These are phyloP conservation scores for Trilocha varians DNA, from an alignment of 2,888 invertebrate genomes.

Conservation along the genomic window DNA sequence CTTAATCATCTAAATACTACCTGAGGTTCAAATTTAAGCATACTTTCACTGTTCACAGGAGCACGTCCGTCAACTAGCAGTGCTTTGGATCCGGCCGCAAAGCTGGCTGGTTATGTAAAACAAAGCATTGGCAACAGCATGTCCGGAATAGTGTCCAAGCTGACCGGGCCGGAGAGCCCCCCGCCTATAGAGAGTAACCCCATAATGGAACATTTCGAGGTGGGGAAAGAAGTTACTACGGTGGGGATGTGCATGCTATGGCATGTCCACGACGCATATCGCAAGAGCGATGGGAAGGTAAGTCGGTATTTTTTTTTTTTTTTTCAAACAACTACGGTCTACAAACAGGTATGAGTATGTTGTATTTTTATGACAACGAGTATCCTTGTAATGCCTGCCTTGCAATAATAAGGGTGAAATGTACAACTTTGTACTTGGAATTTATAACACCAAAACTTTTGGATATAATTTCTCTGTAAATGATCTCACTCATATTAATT, in stretches of 20 bases:
- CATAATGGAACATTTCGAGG: conserved; percentile 89
- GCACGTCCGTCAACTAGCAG: not conserved
- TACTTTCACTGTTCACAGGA: not conserved
- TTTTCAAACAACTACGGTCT: not conserved
- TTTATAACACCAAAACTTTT: too few relatives aligned
- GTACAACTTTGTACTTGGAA: too few relatives aligned
- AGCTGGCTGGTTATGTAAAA: not conserved
- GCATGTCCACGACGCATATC: conserved; percentile 91
- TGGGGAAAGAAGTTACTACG: conserved; percentile 84
- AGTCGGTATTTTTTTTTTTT: conserved; percentile 26
- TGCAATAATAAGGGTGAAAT: too few relatives aligned
- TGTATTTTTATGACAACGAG: too few relatives aligned
- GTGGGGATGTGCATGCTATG: conserved; percentile 93
- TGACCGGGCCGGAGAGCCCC: conserved; percentile 23
- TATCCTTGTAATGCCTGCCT: too few relatives aligned
- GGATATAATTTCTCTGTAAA: too few relatives aligned
- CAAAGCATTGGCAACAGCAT: conserved; percentile 25
- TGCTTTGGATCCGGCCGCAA: not conserved
- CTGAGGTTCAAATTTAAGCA: not conserved
- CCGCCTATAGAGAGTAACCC: conserved; percentile 79
- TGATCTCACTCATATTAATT: too few relatives aligned
- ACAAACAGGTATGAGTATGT: too few relatives aligned
- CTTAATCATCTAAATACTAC: not conserved
- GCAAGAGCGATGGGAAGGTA: conserved; percentile 93
- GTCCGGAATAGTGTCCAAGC: conserved; percentile 43